phyloP scores from a whole-genome alignment of 2,888 invertebrate species.

The Acrobeloides nanus region DNA sequence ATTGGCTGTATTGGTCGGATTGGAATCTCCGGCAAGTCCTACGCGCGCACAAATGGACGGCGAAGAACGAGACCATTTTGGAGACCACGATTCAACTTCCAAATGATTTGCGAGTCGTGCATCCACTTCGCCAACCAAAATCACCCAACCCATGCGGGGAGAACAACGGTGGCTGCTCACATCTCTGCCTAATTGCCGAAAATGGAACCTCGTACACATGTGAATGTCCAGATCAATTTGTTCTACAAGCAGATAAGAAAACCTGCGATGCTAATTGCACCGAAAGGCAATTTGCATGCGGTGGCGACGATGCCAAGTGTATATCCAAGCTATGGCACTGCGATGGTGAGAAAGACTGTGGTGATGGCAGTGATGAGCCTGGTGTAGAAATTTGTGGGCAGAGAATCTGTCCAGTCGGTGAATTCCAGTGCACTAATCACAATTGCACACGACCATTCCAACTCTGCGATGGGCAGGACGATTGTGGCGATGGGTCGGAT shows the following conservation, averaged over 20 bases:
- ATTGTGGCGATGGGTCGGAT: conserved; percentile 51
- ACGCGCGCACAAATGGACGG: conserved; percentile 81
- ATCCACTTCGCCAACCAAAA: conserved; percentile 65
- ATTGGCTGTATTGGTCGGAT: conserved; percentile 86
- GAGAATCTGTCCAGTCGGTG: conserved; percentile 61
- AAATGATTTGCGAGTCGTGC: conserved; percentile 49
- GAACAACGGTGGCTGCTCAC: conserved; percentile 90
- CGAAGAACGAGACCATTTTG: conserved; percentile 53
- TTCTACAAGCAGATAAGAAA: conserved; percentile 58
- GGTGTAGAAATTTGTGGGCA: conserved; percentile 55
- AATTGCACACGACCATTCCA: conserved; percentile 85
- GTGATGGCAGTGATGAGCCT: conserved; percentile 85
- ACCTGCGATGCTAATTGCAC: conserved; percentile 70
- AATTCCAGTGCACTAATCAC: conserved; percentile 85
- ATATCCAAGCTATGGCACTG: conserved; percentile 75
- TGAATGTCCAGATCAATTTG: conserved; percentile 89
- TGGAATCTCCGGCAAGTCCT: conserved; percentile 86
- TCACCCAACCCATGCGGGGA: conserved; percentile 78
- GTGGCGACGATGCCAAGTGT: conserved; percentile 61
- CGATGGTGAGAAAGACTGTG: conserved; percentile 69
- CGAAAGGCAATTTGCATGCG: conserved; percentile 73
- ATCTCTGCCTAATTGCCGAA: conserved; percentile 74
- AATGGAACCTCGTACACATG: conserved; percentile 67
- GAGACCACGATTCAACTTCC: conserved; percentile 51
- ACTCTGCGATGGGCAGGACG: conserved; percentile 71